A percentile compares a stretch with the other conserved stretches of the same genome.
phyloP scores from a whole-genome alignment of 2,888 invertebrate genomes.

The Tenthredo mesomela region DNA sequence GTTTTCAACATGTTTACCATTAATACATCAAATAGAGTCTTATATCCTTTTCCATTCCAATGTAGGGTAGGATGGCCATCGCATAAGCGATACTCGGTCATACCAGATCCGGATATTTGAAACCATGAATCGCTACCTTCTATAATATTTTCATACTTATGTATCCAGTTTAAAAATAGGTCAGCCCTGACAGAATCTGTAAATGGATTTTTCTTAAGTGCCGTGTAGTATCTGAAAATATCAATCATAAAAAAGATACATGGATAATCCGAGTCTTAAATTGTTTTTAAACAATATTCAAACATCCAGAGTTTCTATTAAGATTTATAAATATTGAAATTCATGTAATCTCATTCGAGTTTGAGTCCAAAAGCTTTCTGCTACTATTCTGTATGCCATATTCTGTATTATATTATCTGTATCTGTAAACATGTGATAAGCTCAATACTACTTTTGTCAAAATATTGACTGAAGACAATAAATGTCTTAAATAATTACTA shows the following conservation, averaged over 20 bases:
- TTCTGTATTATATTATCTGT: background rate
- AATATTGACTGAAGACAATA: background rate
- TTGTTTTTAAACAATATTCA: background rate
- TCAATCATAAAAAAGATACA: slow-evolving; percentile 50
- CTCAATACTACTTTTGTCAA: background rate
- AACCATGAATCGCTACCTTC: slow-evolving; percentile 84
- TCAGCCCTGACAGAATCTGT: slow-evolving; percentile 70
- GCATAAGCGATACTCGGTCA: slow-evolving; percentile 83
- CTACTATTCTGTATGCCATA: background rate
- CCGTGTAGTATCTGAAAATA: slow-evolving; percentile 66
- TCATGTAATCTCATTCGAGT: background rate
- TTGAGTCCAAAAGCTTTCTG: background rate
- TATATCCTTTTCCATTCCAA: slow-evolving; percentile 88
- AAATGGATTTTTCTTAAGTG: slow-evolving; percentile 62
- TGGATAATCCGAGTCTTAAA: background rate
- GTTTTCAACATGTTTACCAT: slow-evolving; percentile 79
- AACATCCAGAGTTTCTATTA: background rate
- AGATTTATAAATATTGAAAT: background rate
- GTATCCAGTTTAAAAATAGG: slow-evolving; percentile 82
- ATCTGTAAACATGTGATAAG: background rate
- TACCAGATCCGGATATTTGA: slow-evolving; percentile 84
- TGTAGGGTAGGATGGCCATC: slow-evolving; percentile 86
- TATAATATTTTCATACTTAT: slow-evolving; percentile 78
- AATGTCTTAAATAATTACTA: background rate
- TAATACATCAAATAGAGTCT: slow-evolving; percentile 84